phyloP scores from a whole-genome alignment of 2,888 invertebrate species.

The Platerodrilus igneus region DNA sequence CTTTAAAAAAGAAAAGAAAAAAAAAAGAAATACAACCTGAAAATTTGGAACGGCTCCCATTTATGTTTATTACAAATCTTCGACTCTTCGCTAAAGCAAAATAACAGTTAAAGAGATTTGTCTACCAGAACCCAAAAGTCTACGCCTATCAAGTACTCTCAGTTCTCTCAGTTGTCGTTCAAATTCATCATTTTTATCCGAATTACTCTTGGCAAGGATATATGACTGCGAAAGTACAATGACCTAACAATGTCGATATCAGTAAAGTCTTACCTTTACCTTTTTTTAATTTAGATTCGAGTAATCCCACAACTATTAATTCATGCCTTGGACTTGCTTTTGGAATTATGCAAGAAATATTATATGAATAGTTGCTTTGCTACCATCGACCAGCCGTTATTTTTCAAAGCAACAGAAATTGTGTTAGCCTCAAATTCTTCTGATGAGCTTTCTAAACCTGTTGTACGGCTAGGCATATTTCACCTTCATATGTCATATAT shows the following conservation, averaged over 20 bases:
- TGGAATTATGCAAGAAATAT: conserved; percentile 9
- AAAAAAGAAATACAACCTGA: conserved; percentile 1
- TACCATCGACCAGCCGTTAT: conserved; percentile 3
- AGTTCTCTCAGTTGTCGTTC: conserved; percentile 7
- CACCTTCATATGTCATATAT: conserved; percentile 7
- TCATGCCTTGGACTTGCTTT: conserved; percentile 1
- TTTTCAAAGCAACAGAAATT: conserved; percentile 8
- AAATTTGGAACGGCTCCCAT: conserved; percentile 8
- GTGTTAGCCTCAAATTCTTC: conserved; percentile 1
- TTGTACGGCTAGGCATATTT: conserved; percentile 7
- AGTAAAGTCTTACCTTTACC: conserved; percentile 9
- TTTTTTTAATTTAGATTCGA: conserved; percentile 8
- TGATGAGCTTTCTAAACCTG: conserved; percentile 4
- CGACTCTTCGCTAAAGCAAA: conserved; percentile 7
- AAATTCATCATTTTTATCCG: conserved; percentile 4
- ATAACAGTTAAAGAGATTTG: conserved; percentile 6
- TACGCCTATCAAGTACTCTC: not conserved
- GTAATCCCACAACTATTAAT: conserved; percentile 8
- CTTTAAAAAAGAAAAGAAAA: not conserved
- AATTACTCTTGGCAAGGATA: conserved; percentile 11
- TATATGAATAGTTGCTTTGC: conserved; percentile 5
- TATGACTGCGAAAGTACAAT: conserved; percentile 1
- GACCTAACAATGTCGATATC: not conserved
- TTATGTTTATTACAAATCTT: conserved; percentile 2
- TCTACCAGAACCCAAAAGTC: conserved; percentile 7